Conservation (phyloP, 2,888 invertebrate species). For the Stenodema calcarata region DNA sequence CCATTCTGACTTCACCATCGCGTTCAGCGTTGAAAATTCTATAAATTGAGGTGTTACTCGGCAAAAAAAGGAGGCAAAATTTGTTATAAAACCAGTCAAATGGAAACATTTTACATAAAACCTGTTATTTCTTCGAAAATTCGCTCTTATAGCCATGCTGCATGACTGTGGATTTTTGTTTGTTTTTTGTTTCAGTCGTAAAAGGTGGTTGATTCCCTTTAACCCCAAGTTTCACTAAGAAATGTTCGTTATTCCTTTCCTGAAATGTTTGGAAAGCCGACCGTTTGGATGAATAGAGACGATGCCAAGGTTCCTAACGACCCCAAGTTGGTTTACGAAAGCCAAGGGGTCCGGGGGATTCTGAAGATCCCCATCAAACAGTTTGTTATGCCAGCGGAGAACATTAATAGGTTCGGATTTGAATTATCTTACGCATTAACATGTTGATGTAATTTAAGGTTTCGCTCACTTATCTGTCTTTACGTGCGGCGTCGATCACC, state of each 20-base stretch:
- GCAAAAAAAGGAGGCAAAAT: no score
- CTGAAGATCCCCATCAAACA: constrained; percentile 53
- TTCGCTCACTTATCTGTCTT: neutral
- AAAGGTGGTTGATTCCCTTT: neutral
- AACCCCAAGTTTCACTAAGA: neutral
- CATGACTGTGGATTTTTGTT: no score
- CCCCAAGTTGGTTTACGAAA: constrained; percentile 47
- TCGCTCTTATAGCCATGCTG: no score
- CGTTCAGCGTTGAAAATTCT: no score
- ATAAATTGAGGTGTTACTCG: no score
- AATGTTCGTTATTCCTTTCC: neutral
- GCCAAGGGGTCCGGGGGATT: constrained; percentile 50
- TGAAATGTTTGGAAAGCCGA: constrained; percentile 55
- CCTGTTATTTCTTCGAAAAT: no score
- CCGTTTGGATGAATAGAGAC: constrained; percentile 55
- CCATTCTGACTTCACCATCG: no score
- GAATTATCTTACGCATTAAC: neutral
- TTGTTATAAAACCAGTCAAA: no score
- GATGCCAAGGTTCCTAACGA: constrained; percentile 50
- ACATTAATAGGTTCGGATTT: constrained; percentile 46
- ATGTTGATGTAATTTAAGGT: neutral
- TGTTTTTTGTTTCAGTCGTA: neutral
- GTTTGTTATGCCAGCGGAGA: constrained; percentile 49
- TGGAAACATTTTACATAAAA: no score
- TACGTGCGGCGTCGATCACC: no score